Conservation (phyloP, 1,140 invertebrate genomes). For the Gonioctena quinquepunctata region DNA sequence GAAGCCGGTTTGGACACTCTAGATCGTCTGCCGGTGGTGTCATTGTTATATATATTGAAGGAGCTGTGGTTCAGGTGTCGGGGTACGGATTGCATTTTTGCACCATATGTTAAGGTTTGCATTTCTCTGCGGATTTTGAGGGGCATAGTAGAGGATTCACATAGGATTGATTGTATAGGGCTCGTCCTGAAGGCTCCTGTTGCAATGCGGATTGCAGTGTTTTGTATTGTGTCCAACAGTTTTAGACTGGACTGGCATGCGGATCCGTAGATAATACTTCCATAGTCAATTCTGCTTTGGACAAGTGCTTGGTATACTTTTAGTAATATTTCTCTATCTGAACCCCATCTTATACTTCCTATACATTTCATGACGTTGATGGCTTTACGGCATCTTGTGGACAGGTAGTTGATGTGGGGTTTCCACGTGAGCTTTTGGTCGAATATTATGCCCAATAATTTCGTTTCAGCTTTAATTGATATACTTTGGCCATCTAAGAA, state of each 20-base stretch:
- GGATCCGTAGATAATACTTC: slow-evolving; percentile 15
- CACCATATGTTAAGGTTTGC: too few species aligned
- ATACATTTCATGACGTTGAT: not conserved
- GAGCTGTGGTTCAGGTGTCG: too few species aligned
- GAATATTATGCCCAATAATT: not conserved
- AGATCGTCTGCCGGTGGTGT: too few species aligned
- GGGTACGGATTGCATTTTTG: too few species aligned
- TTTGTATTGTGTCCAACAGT: too few species aligned
- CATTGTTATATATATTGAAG: too few species aligned
- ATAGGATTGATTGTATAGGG: too few species aligned
- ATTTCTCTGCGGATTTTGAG: too few species aligned
- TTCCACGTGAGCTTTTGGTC: not conserved
- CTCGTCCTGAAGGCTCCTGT: too few species aligned
- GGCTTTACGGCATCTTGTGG: not conserved
- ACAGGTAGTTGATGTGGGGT: not conserved
- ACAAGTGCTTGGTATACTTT: slow-evolving; percentile 22
- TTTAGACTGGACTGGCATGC: not conserved
- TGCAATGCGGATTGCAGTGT: too few species aligned
- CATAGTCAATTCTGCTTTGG: slow-evolving; percentile 22
- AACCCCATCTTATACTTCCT: not conserved
- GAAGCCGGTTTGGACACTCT: too few species aligned
- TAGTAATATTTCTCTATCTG: slow-evolving; percentile 17
- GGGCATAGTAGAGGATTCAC: too few species aligned
- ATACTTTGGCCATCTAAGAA: slow-evolving; percentile 13
- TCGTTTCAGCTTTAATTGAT: slow-evolving; percentile 2